Evolutionary conservation across 2,113 vertebrate genomes (phyloP), one percentile per base, ranked within the genome.

Genomic region (Seriola dumerili): DNA sequence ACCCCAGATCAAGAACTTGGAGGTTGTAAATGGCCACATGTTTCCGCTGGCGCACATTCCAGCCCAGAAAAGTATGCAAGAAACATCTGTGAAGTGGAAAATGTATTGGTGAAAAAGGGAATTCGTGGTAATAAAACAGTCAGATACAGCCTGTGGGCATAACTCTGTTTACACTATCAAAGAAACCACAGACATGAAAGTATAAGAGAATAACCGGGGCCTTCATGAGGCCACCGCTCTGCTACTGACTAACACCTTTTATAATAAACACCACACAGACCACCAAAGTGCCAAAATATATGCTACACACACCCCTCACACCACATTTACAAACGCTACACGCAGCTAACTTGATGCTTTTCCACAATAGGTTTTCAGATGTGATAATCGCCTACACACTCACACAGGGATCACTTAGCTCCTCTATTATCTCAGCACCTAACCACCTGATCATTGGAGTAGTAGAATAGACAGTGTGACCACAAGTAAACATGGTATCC

Each of bases 51-150:
- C 78, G 65, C 52, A 61, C 32, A 9, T 38, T 80, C 48, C 54
- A 38, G 34, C 46, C 61, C 42, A 69, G 16, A 76, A 78, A 87
- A 65, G 11, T 73, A 83, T 85, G 55, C 63, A 58, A 66, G 42
- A 42, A 85, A 84, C n/a, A 17, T 59, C 32, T 61, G 40, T 78
- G 13, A 68, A 73, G 61, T 36, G 73, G 65, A 88, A 86, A 86
- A 83, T 55, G 42, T 54, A 71, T 62, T 48, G 40, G 8, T 63
- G 29, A 72, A 57, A 70, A 89, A 78, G 40, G n/a, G 55, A 52
- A 54, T 57, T 32, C 19, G 52, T 65, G 55, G 55, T 68, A 38
- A 81, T 78, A 74, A 84, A 89, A 88, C 42, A 66, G 50, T 14
- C n/a, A 62, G 73, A 78, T 58, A 75, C 23, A 2, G 5, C 58